Evolutionary conservation across 2,113 vertebrate genomes (phyloP).

Genomic region (Cololabis saira): DNA sequence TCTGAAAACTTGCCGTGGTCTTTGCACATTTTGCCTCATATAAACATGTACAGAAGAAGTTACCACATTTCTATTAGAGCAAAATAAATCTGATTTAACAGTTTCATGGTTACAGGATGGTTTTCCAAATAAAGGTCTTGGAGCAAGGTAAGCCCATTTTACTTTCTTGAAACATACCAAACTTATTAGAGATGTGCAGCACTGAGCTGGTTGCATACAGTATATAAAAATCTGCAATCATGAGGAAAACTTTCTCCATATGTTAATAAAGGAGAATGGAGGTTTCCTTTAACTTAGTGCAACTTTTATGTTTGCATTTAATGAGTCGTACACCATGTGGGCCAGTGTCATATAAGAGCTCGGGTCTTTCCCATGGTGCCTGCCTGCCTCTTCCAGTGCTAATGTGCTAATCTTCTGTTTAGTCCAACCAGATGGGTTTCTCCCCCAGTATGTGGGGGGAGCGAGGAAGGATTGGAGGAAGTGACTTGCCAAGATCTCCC

Average conservation of each 20-base stretch:
- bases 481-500: constrained; percentile 89
- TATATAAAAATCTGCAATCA: constrained; percentile 50
- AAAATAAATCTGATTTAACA: no score
- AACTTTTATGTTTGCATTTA: constrained; percentile 72
- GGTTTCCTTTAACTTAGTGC: constrained; percentile 73
- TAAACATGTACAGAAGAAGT: no score
- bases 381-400: constrained; percentile 82
- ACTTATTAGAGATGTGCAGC: constrained; percentile 18
- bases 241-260: constrained; percentile 67
- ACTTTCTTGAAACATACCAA: not conserved
- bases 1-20: no score
- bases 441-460: constrained; percentile 29
- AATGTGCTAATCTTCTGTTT: constrained; percentile 98
- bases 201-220: constrained; percentile 18
- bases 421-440: constrained; percentile 89
- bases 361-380: constrained; percentile 51
- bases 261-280: constrained; percentile 68
- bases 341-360: constrained; percentile 58
- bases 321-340: constrained; percentile 70
- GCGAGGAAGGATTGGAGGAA: constrained; percentile 65
- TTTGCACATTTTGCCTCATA: no score
- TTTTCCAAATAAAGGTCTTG: no score
- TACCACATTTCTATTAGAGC: no score
- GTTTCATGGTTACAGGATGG: no score
- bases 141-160: not conserved